Conservation (phyloP, 30 jellyfish, hydroid and myxozoan species). For the Aurelia coerulea region DNA sequence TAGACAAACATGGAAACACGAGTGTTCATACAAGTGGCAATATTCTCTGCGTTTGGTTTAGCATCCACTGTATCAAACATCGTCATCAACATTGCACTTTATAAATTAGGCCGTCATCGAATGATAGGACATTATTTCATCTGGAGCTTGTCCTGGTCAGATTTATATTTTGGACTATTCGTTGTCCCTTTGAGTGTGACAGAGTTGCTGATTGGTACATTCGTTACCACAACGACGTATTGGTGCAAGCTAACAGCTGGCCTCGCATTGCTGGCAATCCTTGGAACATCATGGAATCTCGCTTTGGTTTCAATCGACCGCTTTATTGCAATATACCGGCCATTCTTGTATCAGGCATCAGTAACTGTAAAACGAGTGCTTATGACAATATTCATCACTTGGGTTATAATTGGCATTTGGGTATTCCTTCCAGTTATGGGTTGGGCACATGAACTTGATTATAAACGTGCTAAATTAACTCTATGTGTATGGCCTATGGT, state of each 20-base stretch:
- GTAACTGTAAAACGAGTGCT: not conserved
- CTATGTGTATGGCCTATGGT: constrained; percentile 4
- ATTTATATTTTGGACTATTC: not conserved
- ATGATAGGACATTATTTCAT: constrained; percentile 2
- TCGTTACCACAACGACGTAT: constrained; percentile 1
- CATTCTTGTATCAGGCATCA: not conserved
- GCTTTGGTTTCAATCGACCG: constrained; percentile 5
- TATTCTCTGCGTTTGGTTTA: not conserved
- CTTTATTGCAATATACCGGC: not conserved
- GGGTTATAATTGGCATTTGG: not conserved
- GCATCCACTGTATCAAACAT: not conserved
- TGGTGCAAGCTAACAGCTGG: constrained; percentile 21
- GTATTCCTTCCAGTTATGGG: constrained; percentile 13
- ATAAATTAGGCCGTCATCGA: not conserved
- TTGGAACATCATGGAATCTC: constrained; percentile 13
- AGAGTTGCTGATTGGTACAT: not conserved
- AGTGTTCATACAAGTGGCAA: not conserved
- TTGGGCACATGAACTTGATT: not conserved
- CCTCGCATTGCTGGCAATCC: constrained; percentile 2
- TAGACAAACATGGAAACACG: not conserved
- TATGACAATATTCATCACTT: not conserved
- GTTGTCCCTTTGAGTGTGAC: not conserved
- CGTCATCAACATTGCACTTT: not conserved
- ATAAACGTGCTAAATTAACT: not conserved
- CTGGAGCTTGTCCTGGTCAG: constrained; percentile 1